These are phyloP conservation scores for Catharus minimus DNA, from an alignment of 2,113 vertebrate species.

Conservation along the genomic window DNA sequence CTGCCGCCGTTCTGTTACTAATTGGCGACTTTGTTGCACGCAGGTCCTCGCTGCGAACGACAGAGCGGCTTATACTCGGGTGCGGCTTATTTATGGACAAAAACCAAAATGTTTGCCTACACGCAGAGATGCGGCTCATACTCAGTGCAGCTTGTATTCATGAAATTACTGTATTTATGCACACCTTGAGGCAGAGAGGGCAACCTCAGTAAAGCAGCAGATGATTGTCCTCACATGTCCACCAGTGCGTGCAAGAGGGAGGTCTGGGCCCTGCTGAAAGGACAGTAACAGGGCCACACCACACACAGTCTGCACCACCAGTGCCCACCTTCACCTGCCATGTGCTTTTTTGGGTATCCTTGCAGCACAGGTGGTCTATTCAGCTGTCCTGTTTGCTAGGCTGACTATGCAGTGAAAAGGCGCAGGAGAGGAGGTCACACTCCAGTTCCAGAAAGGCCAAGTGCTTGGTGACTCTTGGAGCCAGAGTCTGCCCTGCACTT, in stretches of 20 bases:
- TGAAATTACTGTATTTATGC: background rate
- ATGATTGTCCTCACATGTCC: background rate
- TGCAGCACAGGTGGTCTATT: background rate
- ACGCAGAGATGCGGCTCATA: no score
- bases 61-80: no score
- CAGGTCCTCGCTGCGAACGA: no score
- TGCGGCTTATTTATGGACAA: no score
- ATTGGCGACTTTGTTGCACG: no score
- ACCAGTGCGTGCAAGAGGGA: fast-evolving
- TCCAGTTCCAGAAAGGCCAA: background rate
- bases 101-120: no score
- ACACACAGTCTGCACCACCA: background rate
- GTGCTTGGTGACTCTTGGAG: background rate
- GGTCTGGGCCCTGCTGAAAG: background rate
- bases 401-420: fast-evolving
- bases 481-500: background rate
- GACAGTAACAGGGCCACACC: background rate
- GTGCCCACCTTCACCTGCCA: fast-evolving
- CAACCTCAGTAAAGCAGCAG: background rate
- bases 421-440: background rate
- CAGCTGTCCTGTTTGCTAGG: background rate
- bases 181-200: background rate
- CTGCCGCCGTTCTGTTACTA: no score
- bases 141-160: no score
- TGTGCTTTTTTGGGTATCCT: fast-evolving